Conservation (phyloP, 2,888 invertebrate species). For the Phortica magna region DNA sequence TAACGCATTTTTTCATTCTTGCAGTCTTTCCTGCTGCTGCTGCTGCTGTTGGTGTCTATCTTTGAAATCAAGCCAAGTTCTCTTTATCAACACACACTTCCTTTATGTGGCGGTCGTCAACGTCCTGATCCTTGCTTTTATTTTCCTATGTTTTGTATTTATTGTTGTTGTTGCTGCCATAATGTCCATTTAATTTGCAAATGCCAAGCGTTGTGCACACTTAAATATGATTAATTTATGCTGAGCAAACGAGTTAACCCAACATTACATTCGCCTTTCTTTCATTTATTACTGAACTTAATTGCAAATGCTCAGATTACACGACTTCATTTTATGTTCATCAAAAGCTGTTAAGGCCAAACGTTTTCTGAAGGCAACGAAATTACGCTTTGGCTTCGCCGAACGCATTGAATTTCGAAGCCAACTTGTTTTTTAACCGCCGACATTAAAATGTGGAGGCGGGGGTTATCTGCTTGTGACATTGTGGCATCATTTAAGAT, state of each 20-base stretch:
- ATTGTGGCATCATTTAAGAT: no score
- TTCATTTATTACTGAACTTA: constrained; percentile 1
- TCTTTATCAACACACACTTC: no score
- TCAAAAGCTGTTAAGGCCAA: not conserved
- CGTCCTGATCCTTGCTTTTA: not conserved
- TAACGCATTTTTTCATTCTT: not conserved
- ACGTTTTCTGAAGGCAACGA: no score
- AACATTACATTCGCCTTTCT: not conserved
- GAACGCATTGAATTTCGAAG: not conserved
- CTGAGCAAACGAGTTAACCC: constrained; percentile 40
- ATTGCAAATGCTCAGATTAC: not conserved
- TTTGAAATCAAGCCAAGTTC: no score
- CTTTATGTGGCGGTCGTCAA: not conserved
- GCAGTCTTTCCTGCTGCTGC: not conserved
- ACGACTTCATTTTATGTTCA: not conserved
- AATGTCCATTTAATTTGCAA: constrained; percentile 20
- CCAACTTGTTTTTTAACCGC: no score
- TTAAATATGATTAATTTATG: constrained; percentile 68
- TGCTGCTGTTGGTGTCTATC: not conserved
- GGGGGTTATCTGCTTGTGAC: no score
- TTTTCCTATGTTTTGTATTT: not conserved
- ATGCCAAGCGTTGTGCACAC: constrained; percentile 30
- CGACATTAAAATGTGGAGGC: no score
- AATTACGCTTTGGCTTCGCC: not conserved
- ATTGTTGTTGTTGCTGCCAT: constrained; percentile 4